These are phyloP conservation scores for Octomys mimax DNA, from an alignment of 2,797 vertebrate species.

Conservation along the genomic window DNA sequence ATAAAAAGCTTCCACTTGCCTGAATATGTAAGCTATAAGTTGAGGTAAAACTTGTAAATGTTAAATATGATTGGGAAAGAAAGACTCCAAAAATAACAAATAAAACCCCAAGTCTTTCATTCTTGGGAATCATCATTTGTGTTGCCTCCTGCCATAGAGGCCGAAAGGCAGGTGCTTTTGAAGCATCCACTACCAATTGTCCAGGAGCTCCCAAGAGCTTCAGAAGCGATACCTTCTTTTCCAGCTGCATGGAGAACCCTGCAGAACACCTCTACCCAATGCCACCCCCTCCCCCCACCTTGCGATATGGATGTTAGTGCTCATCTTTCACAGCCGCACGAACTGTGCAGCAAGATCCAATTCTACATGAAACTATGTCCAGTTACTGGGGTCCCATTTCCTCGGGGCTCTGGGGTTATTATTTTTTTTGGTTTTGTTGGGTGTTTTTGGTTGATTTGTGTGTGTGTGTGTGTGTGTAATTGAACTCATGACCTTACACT, in stretches of 20 bases:
- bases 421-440: background rate
- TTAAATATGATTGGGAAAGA: conserved; percentile 53
- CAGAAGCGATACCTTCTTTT: background rate
- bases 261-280: background rate
- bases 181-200: background rate
- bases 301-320: too few species aligned
- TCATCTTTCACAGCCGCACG: background rate
- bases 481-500: too few species aligned
- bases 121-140: conserved; percentile 21
- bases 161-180: background rate
- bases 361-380: background rate
- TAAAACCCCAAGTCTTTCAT: conserved; percentile 46
- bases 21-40: conserved; percentile 33
- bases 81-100: conserved; percentile 18
- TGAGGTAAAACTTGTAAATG: conserved; percentile 22
- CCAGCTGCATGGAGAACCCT: background rate
- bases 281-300: background rate
- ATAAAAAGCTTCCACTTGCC: background rate
- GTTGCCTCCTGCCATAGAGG: background rate
- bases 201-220: background rate
- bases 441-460: too few species aligned
- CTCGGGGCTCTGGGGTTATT: background rate
- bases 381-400: background rate
- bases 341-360: background rate
- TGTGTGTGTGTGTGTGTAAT: too few species aligned